Base-by-base conservation (phyloP, 2,113 vertebrate genomes). In the Oryzias javanicus region DNA sequence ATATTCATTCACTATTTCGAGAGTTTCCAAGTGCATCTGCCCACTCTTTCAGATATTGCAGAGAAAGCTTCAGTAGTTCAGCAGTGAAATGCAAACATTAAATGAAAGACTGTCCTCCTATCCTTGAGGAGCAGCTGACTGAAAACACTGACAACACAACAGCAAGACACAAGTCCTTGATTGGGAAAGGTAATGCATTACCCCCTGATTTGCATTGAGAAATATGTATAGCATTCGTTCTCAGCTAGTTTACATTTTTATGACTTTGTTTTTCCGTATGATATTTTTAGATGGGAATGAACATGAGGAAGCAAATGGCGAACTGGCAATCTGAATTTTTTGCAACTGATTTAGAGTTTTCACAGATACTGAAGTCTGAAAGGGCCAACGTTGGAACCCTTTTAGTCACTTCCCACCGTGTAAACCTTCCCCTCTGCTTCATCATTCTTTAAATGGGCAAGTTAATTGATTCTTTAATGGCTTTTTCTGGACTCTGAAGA, bases 381-480 rank as follows among this genome's bases (percentile, higher is more conserved):
- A 20, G 46, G 51, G 50, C n/a, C 17, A 49, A 60, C 46, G 20
- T 40, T 35, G 12, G 47, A 55, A 77, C 58, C 60, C 58, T 72
- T 76, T 69, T 65, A 67, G 70, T 69, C 49, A 40, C 58, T 83
- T 61, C 22, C 24, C 29, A 48, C 64, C 59, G 29, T 61, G 57
- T 42, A 79, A 76, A 67, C 67, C 60, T 67, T 77, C 61, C 71
- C 50, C 68, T 60, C 75, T 70, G 74, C 74, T 80, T 83, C 78
- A 83, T 84, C 74, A 74, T 75, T 71, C 69, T 74, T 78, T 87
- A 78, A 84, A 76, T 80, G 63, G 64, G 20, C 41, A 49, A 69
- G 69, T 81, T 86, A 84, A 84, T 82, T 82, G 67, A 74, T 80
- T 82, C 60, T 74, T 79, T 78, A 81, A 82, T 73, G 60, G 69